Base-by-base conservation (phyloP, 2,797 vertebrate species). In the Distichodus sexfasciatus region DNA sequence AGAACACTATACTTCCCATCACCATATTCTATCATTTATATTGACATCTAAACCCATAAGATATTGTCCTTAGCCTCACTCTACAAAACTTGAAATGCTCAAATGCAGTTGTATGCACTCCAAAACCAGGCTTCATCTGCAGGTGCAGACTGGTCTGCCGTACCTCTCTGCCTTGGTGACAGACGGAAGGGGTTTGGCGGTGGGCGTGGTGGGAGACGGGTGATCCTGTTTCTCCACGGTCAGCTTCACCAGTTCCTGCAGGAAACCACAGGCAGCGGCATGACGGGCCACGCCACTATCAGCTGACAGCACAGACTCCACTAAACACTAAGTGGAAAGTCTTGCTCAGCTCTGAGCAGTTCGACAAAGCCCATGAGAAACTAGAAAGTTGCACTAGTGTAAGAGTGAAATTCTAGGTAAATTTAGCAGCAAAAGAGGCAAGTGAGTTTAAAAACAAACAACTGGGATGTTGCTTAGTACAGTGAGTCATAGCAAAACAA, bases 161-260 rank as follows among this genome's bases (percentile, higher is more conserved):
- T 72, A 94, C 93, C 92, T 83, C 23, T 94, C 91, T 4, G 91
- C 82, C 65, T 86, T 91, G 84, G 83, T 76, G 6, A 88, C 69
- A 10, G 88, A 86, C 54, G 90, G 77, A 31, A 83, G 85, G 54
- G 88, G 86, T 65, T 93, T 94, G 83, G 89, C 87, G 43, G 38
- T 66, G 0, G 94, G 93, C 51, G 93, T 92, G 0, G 91, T 89
- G 9, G 94, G 93, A 48, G 91, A 89, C 0, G 94, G 91, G 48
- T 89, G 89, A 3, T 93, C 93, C 71, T 93, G 91, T 80, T 94
- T 95, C 80, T 96, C 94, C n/a, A 90, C 83, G 0, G 91, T 92
- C 40, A 98, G 86, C 81, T 90, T 93, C 72, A 96, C 95, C 75
- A 98, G 89, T 44, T 97, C 95, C 96, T 94, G 55, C 21, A 48